Evolutionary conservation across 2,888 invertebrate genomes (phyloP), one percentile per base, ranked within the genome.

Genomic region (Atethmia centrago): DNA sequence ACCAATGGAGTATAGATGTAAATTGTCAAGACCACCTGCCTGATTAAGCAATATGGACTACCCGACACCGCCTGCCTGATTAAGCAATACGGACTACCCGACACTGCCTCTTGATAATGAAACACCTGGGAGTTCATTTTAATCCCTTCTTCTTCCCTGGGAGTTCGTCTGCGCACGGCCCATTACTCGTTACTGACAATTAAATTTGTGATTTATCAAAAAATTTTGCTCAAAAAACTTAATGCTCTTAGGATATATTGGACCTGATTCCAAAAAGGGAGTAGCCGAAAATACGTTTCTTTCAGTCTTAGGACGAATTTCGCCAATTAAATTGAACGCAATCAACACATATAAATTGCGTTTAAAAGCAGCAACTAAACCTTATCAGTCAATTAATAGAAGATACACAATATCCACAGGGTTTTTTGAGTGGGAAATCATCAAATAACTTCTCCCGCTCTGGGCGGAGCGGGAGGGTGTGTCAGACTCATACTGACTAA

Each of bases 101-200:
- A 53, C 45, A n/a, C 12, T 21, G 16, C 42, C 25, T 40, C 3
- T 28, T 40, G 47, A 47, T 73, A 75, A 55, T 55, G 53, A 28
- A 64, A 16, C 47, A 73, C 64, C 53, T 75, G 36, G 21, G 63
- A 47, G 47, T 45, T 2, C 28, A n/a, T 47, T 19, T 4, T 8
- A 75, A 73, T 64, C 28, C 28, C 19, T 28, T n/a, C 36, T 36
- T 21, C 16, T n/a, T n/a, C n/a, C n/a, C n/a, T n/a, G n/a, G n/a
- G n/a, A n/a, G 45, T 53, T 28, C 53, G 10, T 47, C 53, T n/a
- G 2, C 36, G 28, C n/a, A 64, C n/a, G 28, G 21, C 55, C 53
- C 28, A 25, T 21, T 28, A 62, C 47, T 31, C 28, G 16, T 28
- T 55, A 40, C 36, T 28, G 28, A 55, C 36, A 28, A 31, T 58